These are phyloP conservation scores for Drosophila diplacantha DNA, from an alignment of 2,888 invertebrate genomes.

Conservation along the genomic window DNA sequence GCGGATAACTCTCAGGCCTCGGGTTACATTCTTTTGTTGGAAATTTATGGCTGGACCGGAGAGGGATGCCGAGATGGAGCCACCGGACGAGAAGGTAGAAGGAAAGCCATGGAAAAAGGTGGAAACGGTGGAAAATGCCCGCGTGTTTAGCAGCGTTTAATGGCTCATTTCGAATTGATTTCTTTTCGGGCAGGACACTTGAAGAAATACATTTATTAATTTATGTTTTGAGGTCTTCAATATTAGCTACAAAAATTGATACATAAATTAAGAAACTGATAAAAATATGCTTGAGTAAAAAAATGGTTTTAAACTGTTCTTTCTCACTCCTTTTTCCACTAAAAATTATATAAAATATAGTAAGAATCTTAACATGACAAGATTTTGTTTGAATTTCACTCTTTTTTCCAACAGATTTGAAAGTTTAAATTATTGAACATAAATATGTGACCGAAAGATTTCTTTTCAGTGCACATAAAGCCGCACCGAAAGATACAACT, in stretches of 20 bases:
- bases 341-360: neutral
- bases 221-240: neutral
- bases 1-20: constrained; percentile 38
- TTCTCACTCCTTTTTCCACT: accelerated
- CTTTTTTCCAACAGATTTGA: neutral
- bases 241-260: too few species aligned
- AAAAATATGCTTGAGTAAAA: too few species aligned
- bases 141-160: constrained; percentile 73
- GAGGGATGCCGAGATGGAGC: constrained; percentile 35
- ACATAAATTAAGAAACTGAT: too few species aligned
- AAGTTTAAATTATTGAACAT: too few species aligned
- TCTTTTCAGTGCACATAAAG: constrained; percentile 1
- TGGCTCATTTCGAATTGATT: constrained; percentile 75
- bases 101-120: constrained; percentile 49
- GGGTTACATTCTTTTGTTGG: constrained; percentile 70
- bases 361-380: neutral
- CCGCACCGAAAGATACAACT: constrained; percentile 3
- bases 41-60: constrained; percentile 62
- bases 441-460: too few species aligned
- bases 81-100: constrained; percentile 60
- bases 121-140: constrained; percentile 72
- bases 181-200: constrained; percentile 49
- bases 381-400: too few species aligned
- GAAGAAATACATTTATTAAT: constrained; percentile 7
- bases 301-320: neutral